Base-by-base conservation (phyloP, 2,888 invertebrate species). In the Anorthoa munda region DNA sequence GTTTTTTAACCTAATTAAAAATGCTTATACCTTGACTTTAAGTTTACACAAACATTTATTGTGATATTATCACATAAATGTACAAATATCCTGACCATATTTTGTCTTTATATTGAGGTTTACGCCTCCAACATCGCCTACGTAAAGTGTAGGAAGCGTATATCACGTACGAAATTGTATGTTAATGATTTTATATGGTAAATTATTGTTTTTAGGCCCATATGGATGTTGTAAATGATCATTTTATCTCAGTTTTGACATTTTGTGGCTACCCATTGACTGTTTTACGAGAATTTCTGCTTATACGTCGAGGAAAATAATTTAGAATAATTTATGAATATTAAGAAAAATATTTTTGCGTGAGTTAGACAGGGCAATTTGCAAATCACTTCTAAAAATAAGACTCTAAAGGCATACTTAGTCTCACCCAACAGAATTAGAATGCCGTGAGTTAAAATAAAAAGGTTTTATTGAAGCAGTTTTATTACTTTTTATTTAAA, bases 101-200 rank as follows among this genome's bases (percentile, higher is more conserved):
- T 82, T 83, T 77, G 85, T 84, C 48, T 77, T 82, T 75, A 82
- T 60, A 81, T 79, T 84, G 81, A 86, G 84, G 82, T 77, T 86
- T 84, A 88, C 90, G 89, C 90, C 89, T 77, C 79, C 88, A 80
- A 69, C 64, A 23, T 63, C 88, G 85, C 86, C 87, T 88, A 89
- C 87, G 68, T 66, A 39, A 4, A 45, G 79, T 72, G 82, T 83
- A 77, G 77, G 87, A 69, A 18, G 75, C 64, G 9, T 77, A 60
- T 74, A 81, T 77, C 69, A 69, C 78, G 65, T 79, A 83, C 76
- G n/a, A 75, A 80, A 78, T 80, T 56, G 51, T 74, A 72, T 82
- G 72, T 72, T 81, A 72, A 69, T 51, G 66, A 56, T 66, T 77
- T 39, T 82, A 72, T 81, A 85, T 75, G 78, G 83, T 72, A 77